phyloP scores from a whole-genome alignment of 2,888 invertebrate genomes.

The Sinhomidia bicolor region DNA sequence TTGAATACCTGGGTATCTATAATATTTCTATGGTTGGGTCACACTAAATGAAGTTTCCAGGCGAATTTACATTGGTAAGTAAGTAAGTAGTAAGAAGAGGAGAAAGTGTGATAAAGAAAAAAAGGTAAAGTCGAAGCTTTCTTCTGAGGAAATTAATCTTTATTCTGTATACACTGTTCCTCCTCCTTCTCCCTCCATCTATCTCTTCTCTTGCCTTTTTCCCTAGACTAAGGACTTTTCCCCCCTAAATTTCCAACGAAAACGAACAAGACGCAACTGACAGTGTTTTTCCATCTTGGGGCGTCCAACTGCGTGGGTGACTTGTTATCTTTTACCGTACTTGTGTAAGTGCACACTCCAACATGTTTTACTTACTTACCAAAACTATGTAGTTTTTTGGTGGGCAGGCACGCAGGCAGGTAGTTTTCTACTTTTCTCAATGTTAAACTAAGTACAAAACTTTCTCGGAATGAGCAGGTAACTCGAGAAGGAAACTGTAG shows the following conservation, averaged over 20 bases:
- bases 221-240: no score
- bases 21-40: neutral
- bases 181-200: neutral
- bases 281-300: neutral
- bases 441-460: neutral
- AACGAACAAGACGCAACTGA: neutral
- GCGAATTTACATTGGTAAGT: neutral
- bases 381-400: no score
- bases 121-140: neutral
- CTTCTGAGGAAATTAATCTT: slow-evolving; percentile 31
- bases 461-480: neutral
- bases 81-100: neutral
- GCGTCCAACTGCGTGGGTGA: neutral
- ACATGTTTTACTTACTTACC: neutral
- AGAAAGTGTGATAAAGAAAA: neutral
- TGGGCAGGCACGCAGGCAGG: no score
- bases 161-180: slow-evolving; percentile 20
- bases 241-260: neutral
- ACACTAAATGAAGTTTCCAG: neutral
- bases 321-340: neutral
- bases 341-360: neutral
- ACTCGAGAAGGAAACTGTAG: neutral
- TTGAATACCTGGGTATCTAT: no score
- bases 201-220: neutral
- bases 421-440: neutral